Conservation (phyloP, 1,140 invertebrate genomes). For the Xylocopa sonorina region DNA sequence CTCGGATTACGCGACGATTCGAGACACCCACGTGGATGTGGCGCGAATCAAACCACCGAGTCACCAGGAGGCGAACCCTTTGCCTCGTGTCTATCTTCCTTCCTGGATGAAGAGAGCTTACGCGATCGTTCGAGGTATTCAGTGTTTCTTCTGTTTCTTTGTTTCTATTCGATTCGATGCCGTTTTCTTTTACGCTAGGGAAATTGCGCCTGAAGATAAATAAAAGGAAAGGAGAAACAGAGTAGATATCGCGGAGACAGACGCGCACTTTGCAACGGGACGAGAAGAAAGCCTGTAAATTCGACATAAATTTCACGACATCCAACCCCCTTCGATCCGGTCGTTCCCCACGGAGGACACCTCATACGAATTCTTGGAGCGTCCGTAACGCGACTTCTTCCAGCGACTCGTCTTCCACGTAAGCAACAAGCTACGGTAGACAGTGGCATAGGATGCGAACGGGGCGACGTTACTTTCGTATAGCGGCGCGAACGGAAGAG, state of each 20-base stretch:
- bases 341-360: constrained; percentile 2
- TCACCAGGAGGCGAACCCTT: background rate
- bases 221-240: too few species aligned
- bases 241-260: too few species aligned
- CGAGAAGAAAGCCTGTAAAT: background rate
- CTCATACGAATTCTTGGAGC: constrained; percentile 19
- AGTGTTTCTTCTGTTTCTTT: too few species aligned
- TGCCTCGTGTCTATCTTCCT: background rate
- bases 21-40: constrained; percentile 20
- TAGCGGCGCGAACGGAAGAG: constrained; percentile 2
- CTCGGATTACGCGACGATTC: constrained; percentile 33
- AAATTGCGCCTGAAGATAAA: background rate
- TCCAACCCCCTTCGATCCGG: background rate
- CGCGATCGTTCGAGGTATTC: too few species aligned
- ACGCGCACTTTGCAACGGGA: background rate
- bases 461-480: background rate
- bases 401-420: background rate
- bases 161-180: too few species aligned
- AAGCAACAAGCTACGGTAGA: constrained; percentile 23
- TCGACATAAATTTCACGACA: constrained; percentile 21
- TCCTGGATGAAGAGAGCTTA: too few species aligned
- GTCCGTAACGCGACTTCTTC: constrained; percentile 2
- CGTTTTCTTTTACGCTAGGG: too few species aligned
- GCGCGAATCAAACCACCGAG: constrained; percentile 11
- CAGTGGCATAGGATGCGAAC: background rate